Conservation (phyloP, 2,113 vertebrate genomes). For the Corythaeola cristata region DNA sequence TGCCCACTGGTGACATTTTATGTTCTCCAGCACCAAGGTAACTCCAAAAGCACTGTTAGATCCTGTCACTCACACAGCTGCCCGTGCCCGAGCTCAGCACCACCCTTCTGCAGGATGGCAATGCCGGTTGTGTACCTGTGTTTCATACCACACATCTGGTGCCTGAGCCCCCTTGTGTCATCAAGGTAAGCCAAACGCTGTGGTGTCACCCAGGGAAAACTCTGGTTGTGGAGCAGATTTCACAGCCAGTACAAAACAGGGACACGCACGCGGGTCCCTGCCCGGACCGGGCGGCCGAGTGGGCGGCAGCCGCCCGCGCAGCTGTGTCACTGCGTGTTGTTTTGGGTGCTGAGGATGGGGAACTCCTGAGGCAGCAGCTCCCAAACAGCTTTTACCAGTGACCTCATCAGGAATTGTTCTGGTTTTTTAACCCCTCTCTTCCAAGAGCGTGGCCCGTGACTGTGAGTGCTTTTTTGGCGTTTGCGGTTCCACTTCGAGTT, state of each 20-base stretch:
- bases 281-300: background rate
- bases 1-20: background rate
- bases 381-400: background rate
- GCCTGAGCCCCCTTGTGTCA: background rate
- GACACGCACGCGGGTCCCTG: fast-evolving
- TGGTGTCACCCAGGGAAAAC: background rate
- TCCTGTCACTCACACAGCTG: background rate
- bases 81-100: background rate
- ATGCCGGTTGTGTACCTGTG: fast-evolving
- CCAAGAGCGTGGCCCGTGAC: background rate
- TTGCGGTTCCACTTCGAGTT: fast-evolving
- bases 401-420: background rate
- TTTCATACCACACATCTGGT: fast-evolving
- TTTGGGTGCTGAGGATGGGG: background rate
- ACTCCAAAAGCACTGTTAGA: background rate
- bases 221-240: background rate
- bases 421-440: background rate
- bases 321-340: background rate
- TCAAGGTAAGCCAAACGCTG: background rate
- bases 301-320: background rate
- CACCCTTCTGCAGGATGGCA: background rate
- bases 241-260: background rate
- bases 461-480: background rate
- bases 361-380: background rate
- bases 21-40: background rate